Conservation (phyloP, 2,113 vertebrate genomes). For the Serinus canaria region DNA sequence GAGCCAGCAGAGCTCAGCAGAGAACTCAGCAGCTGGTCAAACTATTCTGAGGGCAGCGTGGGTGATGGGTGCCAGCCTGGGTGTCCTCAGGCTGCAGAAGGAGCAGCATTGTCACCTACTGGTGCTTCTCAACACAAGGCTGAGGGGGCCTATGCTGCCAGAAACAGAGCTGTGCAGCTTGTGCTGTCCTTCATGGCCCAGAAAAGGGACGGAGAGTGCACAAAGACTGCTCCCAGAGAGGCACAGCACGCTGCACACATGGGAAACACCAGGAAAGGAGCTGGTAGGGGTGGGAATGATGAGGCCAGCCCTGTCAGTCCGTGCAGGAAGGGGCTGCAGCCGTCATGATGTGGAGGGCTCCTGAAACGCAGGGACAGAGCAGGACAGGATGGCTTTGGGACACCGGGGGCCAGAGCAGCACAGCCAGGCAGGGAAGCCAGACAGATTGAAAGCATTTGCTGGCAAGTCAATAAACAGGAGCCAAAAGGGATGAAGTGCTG, state of each 20-base stretch:
- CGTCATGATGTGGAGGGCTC: rapidly evolving
- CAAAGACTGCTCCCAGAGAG: background rate
- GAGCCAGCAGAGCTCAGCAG: background rate
- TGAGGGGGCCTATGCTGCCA: rapidly evolving
- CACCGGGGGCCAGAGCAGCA: background rate
- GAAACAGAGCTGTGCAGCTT: background rate
- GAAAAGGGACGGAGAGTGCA: background rate
- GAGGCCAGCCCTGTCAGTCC: background rate
- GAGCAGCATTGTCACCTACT: background rate
- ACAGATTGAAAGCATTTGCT: background rate
- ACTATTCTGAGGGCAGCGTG: background rate
- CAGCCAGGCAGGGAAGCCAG: background rate
- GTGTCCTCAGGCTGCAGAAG: background rate
- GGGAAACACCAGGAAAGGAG: background rate
- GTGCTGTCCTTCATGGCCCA: too few relatives aligned
- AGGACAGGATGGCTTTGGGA: background rate
- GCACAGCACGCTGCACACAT: background rate
- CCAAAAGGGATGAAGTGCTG: slow-evolving; percentile 6
- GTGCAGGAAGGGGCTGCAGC: background rate
- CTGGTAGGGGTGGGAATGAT: rapidly evolving
- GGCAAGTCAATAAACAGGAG: background rate
- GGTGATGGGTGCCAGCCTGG: background rate
- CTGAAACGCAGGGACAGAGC: background rate
- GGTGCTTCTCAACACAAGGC: background rate
- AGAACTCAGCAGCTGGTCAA: background rate